A percentile compares a stretch with the other conserved stretches of the same genome.
Evolutionary conservation across 2,113 vertebrate species (phyloP).

Genomic region (Forbesichthys papilliferus): DNA sequence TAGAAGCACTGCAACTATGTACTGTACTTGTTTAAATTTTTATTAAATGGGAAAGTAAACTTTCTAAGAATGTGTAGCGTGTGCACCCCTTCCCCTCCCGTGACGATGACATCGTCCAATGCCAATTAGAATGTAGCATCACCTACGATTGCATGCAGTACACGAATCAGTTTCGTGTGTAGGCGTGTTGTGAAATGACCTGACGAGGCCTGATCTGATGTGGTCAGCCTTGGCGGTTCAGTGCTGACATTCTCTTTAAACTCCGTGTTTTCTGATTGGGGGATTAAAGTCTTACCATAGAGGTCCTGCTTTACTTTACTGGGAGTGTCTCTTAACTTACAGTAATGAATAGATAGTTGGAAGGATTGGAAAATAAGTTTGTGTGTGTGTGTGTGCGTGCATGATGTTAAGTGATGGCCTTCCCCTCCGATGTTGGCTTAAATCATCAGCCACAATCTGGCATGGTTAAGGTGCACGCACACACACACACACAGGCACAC

Average conservation of each 20-base stretch:
- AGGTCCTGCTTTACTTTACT: too few relatives aligned
- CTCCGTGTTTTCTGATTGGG: constrained; percentile 8
- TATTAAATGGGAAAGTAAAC: too few relatives aligned
- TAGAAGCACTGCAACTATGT: too few relatives aligned
- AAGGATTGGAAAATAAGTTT: not conserved
- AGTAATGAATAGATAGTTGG: too few relatives aligned
- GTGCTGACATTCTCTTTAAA: constrained; percentile 26
- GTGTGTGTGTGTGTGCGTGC: constrained; percentile 16
- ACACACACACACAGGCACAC: constrained; percentile 4
- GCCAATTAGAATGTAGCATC: too few relatives aligned
- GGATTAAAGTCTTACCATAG: not conserved
- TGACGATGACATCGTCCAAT: too few relatives aligned
- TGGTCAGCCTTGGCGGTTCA: constrained; percentile 27
- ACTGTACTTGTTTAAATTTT: too few relatives aligned
- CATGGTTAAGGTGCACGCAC: constrained; percentile 20
- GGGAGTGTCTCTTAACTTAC: too few relatives aligned
- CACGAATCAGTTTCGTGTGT: constrained; percentile 46
- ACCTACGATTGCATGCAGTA: not conserved
- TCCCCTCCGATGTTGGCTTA: constrained; percentile 27
- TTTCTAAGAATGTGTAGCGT: too few relatives aligned
- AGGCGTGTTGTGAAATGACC: constrained; percentile 47
- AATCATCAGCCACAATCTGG: constrained; percentile 31
- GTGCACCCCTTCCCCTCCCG: too few relatives aligned
- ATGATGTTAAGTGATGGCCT: constrained; percentile 43
- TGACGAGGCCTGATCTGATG: constrained; percentile 32